Percentiles rank a stretch among this genome's conserved stretches.
These are phyloP conservation scores for Petrocephalus microphthalmus DNA, from an alignment of 2,113 vertebrate species.

Conservation along the genomic window DNA sequence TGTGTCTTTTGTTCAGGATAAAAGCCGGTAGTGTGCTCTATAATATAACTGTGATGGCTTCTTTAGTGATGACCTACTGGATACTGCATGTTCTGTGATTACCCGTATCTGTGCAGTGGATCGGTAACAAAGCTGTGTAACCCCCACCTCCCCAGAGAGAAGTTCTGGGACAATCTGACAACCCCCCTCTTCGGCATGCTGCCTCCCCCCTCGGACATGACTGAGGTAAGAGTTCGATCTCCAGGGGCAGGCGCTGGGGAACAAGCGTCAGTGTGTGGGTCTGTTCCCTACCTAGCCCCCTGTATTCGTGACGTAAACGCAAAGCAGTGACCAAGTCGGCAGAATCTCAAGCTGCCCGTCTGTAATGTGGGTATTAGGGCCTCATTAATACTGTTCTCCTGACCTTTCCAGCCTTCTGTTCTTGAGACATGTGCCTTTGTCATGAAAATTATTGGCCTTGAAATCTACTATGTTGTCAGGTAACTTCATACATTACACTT, in stretches of 20 bases:
- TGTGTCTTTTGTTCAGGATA: background rate
- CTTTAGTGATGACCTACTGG: background rate
- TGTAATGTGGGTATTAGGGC: background rate
- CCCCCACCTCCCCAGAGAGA: conserved; percentile 62
- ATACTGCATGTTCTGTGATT: background rate
- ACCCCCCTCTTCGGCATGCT: conserved; percentile 83
- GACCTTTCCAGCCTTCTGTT: conserved; percentile 72
- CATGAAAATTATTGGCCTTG: conserved; percentile 95
- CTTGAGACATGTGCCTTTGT: conserved; percentile 94
- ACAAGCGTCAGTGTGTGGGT: background rate
- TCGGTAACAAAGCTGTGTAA: background rate
- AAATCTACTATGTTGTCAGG: conserved; percentile 94
- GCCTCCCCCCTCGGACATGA: conserved; percentile 74
- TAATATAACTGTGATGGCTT: background rate
- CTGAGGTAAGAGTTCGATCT: conserved; percentile 67
- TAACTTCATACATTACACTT: conserved; percentile 45
- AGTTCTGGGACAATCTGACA: conserved; percentile 94
- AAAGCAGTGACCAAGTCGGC: background rate
- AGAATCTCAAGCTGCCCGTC: background rate
- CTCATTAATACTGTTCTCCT: conserved; percentile 26
- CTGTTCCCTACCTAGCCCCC: background rate
- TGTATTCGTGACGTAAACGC: background rate
- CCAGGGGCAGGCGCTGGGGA: background rate
- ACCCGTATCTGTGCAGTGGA: background rate
- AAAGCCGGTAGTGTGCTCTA: background rate